Evolutionary conservation across 1,140 invertebrate genomes (phyloP), one percentile per base, ranked within the genome.

Genomic region (Gonatopus flavifemur): DNA sequence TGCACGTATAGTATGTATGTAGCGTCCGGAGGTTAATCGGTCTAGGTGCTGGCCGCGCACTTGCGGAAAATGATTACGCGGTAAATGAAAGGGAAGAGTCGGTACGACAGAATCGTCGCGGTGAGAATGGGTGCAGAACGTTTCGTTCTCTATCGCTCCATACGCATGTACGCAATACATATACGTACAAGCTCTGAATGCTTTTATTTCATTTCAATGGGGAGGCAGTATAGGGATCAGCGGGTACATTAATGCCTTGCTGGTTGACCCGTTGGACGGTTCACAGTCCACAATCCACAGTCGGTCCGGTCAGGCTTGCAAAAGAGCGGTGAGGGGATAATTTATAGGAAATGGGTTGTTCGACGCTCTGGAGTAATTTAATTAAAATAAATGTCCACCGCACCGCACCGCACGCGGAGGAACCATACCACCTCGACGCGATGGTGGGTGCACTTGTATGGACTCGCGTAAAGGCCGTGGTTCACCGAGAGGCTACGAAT

Each of bases 271-370:
- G 6, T 28, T 12, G n/a, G n/a, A n/a, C n/a, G n/a, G n/a, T n/a
- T n/a, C n/a, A n/a, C n/a, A n/a, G n/a, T n/a, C n/a, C n/a, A n/a
- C n/a, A n/a, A n/a, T n/a, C n/a, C n/a, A n/a, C n/a, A n/a, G n/a
- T n/a, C n/a, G n/a, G n/a, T n/a, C n/a, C n/a, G n/a, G 25, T 28
- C 25, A 12, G 7, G 39, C 4, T 24, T 12, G 44, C 32, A 64
- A 64, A 67, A 63, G 64, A 66, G 57, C 62, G 55, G 68, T 64
- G 64, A 72, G 73, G 70, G 72, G 67, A 77, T 78, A 78, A 78
- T 78, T 78, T 78, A 78, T 78, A 78, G 76, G 75, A 78, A 78
- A 78, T 78, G 76, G 76, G 69, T 78, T 77, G 76, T 78, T 78
- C 76, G 76, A 78, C 64, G 65, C 70, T 73, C 70, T 62, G 66